Base-by-base conservation (phyloP, 2,888 invertebrate genomes). In the Torymus texanus region DNA sequence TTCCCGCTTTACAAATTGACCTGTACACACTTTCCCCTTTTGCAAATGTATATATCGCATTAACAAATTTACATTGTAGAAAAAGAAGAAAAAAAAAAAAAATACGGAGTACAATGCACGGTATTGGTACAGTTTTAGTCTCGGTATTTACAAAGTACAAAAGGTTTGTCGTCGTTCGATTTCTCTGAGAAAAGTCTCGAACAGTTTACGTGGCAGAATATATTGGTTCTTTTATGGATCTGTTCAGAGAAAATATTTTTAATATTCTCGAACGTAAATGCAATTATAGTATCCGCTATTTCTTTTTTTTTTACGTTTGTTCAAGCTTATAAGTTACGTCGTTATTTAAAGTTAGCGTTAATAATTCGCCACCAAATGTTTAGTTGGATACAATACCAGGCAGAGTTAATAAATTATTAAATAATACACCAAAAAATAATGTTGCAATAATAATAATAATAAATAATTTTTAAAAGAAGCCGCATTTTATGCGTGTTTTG, bases 141-240 rank as follows among this genome's bases (percentile, higher is more conserved):
- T 41, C 18, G 55, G 14, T 82, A 82, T 82, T 80, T 82, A 82
- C 82, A 82, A 75, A 68, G 61, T 78, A 73, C 21, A 76, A 76
- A 80, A 73, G 18, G 13, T 61, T 65, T 66, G 16, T 68, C 58
- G 50, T 59, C 29, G 18, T 63, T 56, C 24, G 3, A 62, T 21
- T 58, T 58, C 18, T 56, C 53, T 71, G 11, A 51, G 63, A 59
- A 71, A 53, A 59, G 14, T 13, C 13, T 74, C 16, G 24, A 41
- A 41, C 67, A 55, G 56, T 50, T 58, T 56, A 58, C 16, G 56
- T 68, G 67, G 55, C 56, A 67, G 53, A 79, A 41, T 74, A 58
- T 63, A 75, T 68, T 65, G 24, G 24, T 79, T 75, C 61, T 56
- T 41, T 72, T 75, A 21, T 24, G 50, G 16, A 24, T 66, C 61